A percentile compares a stretch with the other conserved stretches of the same genome.
These are phyloP conservation scores for Parochlus steinenii DNA, from an alignment of 2,888 invertebrate species.

Conservation along the genomic window DNA sequence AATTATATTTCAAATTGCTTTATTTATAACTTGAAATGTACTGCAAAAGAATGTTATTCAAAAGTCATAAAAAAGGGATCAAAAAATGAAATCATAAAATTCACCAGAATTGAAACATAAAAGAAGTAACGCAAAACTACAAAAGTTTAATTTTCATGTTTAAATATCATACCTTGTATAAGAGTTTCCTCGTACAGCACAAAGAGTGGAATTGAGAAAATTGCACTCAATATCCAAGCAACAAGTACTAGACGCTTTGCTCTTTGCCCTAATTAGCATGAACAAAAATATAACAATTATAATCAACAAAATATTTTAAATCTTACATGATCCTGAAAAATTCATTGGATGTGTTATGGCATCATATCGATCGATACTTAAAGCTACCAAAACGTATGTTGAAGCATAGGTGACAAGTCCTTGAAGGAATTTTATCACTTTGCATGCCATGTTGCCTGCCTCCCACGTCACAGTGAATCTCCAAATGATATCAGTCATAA, in stretches of 20 bases:
- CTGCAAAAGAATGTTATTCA: background rate
- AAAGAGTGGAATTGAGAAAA: slow-evolving; percentile 69
- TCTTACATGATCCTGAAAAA: slow-evolving; percentile 88
- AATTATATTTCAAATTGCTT: background rate
- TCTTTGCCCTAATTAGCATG: slow-evolving; percentile 49
- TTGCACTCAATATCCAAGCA: slow-evolving; percentile 67
- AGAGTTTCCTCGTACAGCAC: slow-evolving; percentile 65
- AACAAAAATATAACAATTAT: slow-evolving; percentile 7
- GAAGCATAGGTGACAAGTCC: slow-evolving; percentile 83
- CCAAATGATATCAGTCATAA: slow-evolving; percentile 80
- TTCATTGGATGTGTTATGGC: slow-evolving; percentile 92
- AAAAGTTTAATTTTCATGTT: slow-evolving; percentile 3
- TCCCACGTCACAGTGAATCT: slow-evolving; percentile 78
- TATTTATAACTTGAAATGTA: background rate
- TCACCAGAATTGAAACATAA: background rate
- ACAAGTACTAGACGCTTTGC: slow-evolving; percentile 60
- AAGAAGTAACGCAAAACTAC: background rate
- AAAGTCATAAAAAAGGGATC: background rate
- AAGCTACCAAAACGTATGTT: slow-evolving; percentile 79
- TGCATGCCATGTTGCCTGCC: slow-evolving; percentile 78
- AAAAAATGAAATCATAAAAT: background rate
- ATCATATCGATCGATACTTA: slow-evolving; percentile 84
- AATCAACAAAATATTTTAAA: slow-evolving; percentile 14
- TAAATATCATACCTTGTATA: slow-evolving; percentile 43
- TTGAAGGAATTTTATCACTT: slow-evolving; percentile 69